A percentile compares a stretch with the other conserved stretches of the same genome.
phyloP scores from a whole-genome alignment of 1,140 invertebrate genomes.

The Saxidomus purpurata region DNA sequence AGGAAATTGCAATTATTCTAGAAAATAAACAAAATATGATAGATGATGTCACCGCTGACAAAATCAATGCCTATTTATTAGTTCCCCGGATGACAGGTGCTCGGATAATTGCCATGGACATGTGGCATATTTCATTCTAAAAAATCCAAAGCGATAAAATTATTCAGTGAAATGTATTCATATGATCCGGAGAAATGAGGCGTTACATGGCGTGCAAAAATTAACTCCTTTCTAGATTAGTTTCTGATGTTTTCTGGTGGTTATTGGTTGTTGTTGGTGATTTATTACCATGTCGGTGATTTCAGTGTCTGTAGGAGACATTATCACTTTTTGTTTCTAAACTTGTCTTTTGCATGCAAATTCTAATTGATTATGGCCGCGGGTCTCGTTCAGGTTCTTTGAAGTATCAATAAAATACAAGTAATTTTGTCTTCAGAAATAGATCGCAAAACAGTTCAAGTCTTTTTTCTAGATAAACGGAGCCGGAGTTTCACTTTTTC shows the following conservation, averaged over 20 bases:
- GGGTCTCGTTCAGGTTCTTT: not conserved
- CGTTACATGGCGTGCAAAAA: not conserved
- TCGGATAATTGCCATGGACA: not conserved
- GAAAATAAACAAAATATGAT: constrained; percentile 21
- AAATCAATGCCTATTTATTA: constrained; percentile 32
- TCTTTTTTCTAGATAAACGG: too few relatives aligned
- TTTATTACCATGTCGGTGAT: constrained; percentile 15
- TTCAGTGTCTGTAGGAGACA: constrained; percentile 10
- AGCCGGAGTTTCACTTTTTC: too few relatives aligned
- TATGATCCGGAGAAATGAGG: constrained; percentile 11
- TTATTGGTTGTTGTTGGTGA: constrained; percentile 12
- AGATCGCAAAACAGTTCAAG: too few relatives aligned
- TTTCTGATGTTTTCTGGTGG: constrained; percentile 32
- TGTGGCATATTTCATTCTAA: not conserved
- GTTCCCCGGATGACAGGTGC: not conserved
- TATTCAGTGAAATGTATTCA: not conserved
- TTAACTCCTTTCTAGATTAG: constrained; percentile 15
- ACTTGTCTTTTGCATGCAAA: constrained; percentile 9
- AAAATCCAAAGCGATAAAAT: not conserved
- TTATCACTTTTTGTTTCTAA: not conserved
- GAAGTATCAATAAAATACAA: not conserved
- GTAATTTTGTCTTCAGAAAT: too few relatives aligned
- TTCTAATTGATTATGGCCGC: not conserved
- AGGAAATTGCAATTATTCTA: constrained; percentile 36
- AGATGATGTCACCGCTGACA: constrained; percentile 30